A percentile compares a stretch with the other conserved stretches of the same genome.
These are phyloP conservation scores for Onychomys torridus DNA, from an alignment of 2,797 vertebrate genomes.

Conservation along the genomic window DNA sequence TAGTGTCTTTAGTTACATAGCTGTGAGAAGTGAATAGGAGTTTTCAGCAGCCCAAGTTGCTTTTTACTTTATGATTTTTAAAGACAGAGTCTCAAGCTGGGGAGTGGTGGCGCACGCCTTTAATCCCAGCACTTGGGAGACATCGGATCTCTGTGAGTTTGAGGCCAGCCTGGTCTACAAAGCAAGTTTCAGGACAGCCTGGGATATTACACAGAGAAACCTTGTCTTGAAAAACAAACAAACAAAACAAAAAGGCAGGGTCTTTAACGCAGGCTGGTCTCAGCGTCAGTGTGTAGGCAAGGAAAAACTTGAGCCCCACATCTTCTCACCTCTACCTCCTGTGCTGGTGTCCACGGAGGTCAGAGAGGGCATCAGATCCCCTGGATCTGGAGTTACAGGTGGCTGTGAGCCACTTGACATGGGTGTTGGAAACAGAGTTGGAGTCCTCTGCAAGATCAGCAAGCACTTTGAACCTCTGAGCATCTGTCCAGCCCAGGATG, in stretches of 20 bases:
- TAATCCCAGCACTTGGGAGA: neutral
- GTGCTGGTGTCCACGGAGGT: too few species aligned
- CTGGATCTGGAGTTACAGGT: neutral
- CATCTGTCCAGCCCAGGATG: neutral
- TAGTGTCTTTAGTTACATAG: constrained; percentile 50
- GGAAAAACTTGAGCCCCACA: neutral
- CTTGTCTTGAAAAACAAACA: neutral
- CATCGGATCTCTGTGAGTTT: neutral
- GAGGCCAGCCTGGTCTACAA: too few species aligned
- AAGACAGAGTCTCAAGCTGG: neutral
- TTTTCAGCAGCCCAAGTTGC: neutral
- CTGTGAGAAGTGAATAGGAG: neutral
- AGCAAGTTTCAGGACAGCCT: neutral
- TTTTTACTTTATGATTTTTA: neutral
- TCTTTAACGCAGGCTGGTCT: neutral
- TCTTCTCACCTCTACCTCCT: too few species aligned
- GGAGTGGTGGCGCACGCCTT: neutral
- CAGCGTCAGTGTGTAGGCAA: neutral
- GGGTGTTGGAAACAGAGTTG: neutral
- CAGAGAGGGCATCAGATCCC: neutral
- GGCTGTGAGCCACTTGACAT: too few species aligned
- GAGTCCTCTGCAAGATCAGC: neutral
- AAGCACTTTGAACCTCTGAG: neutral
- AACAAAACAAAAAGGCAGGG: neutral
- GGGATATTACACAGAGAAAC: neutral